Evolutionary conservation across 1,140 invertebrate genomes (phyloP).

Genomic region (Diuraphis noxia): DNA sequence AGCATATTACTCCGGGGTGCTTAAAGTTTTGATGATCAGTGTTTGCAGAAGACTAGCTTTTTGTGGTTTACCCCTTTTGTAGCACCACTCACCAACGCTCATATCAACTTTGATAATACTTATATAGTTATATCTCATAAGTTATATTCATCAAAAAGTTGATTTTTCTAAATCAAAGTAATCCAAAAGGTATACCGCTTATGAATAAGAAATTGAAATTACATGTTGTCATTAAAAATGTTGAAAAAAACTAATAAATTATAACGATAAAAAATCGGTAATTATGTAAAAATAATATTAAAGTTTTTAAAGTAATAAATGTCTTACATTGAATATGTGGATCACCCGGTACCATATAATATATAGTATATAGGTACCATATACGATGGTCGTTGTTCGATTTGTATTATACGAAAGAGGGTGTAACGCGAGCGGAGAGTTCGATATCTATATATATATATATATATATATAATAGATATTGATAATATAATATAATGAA

Average conservation of each 20-base stretch:
- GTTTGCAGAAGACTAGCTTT: background rate
- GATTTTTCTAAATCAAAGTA: too few species aligned
- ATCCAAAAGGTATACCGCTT: too few species aligned
- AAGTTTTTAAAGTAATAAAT: background rate
- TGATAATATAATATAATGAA: background rate
- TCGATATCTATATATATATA: too few species aligned
- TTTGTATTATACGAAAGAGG: background rate
- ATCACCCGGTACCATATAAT: background rate
- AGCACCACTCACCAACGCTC: background rate
- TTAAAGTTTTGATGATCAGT: background rate
- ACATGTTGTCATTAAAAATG: too few species aligned
- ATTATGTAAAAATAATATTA: too few species aligned
- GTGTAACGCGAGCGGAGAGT: background rate
- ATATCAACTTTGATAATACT: too few species aligned
- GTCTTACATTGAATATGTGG: background rate
- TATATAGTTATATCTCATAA: background rate
- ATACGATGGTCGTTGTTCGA: background rate
- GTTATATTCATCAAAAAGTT: too few species aligned
- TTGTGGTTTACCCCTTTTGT: background rate
- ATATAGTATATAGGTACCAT: too few species aligned
- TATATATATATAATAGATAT: too few species aligned
- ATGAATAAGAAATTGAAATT: too few species aligned
- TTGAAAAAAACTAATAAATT: too few species aligned
- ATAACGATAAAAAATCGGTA: too few species aligned
- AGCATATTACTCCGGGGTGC: background rate